These are phyloP conservation scores for Alexandromys oeconomus DNA, from an alignment of 2,797 vertebrate species.

Conservation along the genomic window DNA sequence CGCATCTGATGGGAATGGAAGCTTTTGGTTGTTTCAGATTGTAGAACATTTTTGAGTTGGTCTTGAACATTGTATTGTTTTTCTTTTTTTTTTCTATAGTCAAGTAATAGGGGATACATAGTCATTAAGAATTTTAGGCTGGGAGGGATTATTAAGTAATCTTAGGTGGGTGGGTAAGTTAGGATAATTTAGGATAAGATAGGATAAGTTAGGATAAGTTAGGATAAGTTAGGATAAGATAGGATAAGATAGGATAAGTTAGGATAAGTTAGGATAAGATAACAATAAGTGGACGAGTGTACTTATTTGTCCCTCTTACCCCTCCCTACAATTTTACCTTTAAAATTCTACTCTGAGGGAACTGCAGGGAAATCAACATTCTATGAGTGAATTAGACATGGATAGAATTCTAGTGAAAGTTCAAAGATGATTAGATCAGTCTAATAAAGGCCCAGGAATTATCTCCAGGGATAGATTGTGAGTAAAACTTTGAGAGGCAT, in stretches of 20 bases:
- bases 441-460: constrained; percentile 59
- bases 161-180: constrained; percentile 79
- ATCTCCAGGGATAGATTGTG: constrained; percentile 37
- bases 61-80: constrained; percentile 70
- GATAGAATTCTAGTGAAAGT: constrained; percentile 54
- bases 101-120: constrained; percentile 75
- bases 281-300: constrained; percentile 66
- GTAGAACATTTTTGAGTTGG: constrained; percentile 52
- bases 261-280: not conserved
- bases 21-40: constrained; percentile 80
- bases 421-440: constrained; percentile 55
- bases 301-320: constrained; percentile 64
- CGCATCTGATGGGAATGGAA: constrained; percentile 39
- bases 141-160: constrained; percentile 79
- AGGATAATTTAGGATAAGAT: not conserved
- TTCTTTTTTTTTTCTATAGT: constrained; percentile 72
- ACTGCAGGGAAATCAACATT: constrained; percentile 62
- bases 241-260: not conserved
- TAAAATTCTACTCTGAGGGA: constrained; percentile 69
- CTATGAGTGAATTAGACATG: constrained; percentile 51
- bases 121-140: constrained; percentile 69
- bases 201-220: not conserved
- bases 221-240: not conserved
- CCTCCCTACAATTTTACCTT: constrained; percentile 57
- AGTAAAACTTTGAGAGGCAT: constrained; percentile 30